Percentiles rank a stretch among this genome's conserved stretches.
phyloP scores from a whole-genome alignment of 2,888 invertebrate genomes.

The Ophioninae sp. region DNA sequence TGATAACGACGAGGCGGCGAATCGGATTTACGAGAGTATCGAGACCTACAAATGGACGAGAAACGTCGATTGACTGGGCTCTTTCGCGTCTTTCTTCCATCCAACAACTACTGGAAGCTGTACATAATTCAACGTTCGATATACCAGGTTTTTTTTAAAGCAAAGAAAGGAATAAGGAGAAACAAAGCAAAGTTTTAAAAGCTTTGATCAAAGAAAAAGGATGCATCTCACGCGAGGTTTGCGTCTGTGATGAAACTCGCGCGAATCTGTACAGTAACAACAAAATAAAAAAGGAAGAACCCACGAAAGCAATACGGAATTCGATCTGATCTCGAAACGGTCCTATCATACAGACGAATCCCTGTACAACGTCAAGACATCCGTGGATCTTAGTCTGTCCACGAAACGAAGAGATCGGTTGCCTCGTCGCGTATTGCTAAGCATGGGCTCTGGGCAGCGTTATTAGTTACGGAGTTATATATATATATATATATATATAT shows the following conservation, averaged over 20 bases:
- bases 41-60: slow-evolving; percentile 76
- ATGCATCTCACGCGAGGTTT: slow-evolving; percentile 13
- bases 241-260: slow-evolving; percentile 56
- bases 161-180: slow-evolving; percentile 10
- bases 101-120: slow-evolving; percentile 50
- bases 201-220: slow-evolving; percentile 5
- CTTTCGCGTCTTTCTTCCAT: slow-evolving; percentile 24
- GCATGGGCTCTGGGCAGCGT: slow-evolving; percentile 34
- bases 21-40: slow-evolving; percentile 73
- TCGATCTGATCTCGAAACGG: slow-evolving; percentile 38
- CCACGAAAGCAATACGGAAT: slow-evolving; percentile 26
- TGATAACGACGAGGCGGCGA: slow-evolving; percentile 73
- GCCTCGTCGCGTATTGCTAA: slow-evolving; percentile 39
- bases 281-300: slow-evolving; percentile 26
- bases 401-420: slow-evolving; percentile 30
- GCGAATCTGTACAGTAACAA: slow-evolving; percentile 52
- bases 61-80: slow-evolving; percentile 69
- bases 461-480: slow-evolving; percentile 47
- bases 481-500: slow-evolving; percentile 55
- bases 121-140: slow-evolving; percentile 61
- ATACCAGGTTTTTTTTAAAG: slow-evolving; percentile 53
- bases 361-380: slow-evolving; percentile 19
- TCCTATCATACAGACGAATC: slow-evolving; percentile 31
- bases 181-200: neutral
- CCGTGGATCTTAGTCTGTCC: slow-evolving; percentile 42